These are phyloP conservation scores for Sylvia atricapilla DNA, from an alignment of 2,113 vertebrate species.

Conservation along the genomic window DNA sequence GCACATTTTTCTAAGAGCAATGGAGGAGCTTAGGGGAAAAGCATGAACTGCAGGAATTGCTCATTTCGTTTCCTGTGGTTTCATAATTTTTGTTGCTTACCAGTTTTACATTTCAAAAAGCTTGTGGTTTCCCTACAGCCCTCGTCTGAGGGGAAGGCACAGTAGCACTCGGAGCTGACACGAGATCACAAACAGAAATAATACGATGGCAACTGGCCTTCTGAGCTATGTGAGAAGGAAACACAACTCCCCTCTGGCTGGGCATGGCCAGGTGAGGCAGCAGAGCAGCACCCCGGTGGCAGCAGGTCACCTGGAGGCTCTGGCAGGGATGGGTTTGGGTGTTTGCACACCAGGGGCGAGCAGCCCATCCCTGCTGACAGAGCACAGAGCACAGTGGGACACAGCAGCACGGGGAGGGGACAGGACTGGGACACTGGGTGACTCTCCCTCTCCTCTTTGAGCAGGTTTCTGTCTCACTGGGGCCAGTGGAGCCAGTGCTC, in stretches of 20 bases:
- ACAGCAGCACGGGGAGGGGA: background rate
- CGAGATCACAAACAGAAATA: conserved; percentile 5
- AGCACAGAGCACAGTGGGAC: background rate
- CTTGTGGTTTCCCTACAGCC: conserved; percentile 57
- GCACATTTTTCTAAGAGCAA: background rate
- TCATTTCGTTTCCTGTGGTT: conserved; percentile 59
- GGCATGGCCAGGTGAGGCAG: background rate
- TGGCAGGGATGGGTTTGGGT: background rate
- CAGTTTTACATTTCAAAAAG: conserved; percentile 33
- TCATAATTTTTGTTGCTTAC: conserved; percentile 46
- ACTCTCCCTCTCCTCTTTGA: background rate
- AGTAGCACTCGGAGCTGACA: conserved; percentile 40
- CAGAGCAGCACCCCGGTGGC: background rate
- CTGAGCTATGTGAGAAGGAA: background rate
- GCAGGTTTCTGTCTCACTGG: background rate
- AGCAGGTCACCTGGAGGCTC: background rate
- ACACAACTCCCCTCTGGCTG: background rate
- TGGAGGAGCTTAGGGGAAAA: background rate
- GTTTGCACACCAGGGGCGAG: background rate
- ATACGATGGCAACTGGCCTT: background rate
- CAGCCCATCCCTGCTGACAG: background rate
- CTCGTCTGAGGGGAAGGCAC: conserved; percentile 7
- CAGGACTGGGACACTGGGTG: background rate
- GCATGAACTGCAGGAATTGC: conserved; percentile 14
- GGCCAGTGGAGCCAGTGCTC: background rate